A percentile compares a stretch with the other conserved stretches of the same genome.
Conservation (phyloP, 2,797 vertebrate genomes). For the Gymnoscopelus microlampas region DNA sequence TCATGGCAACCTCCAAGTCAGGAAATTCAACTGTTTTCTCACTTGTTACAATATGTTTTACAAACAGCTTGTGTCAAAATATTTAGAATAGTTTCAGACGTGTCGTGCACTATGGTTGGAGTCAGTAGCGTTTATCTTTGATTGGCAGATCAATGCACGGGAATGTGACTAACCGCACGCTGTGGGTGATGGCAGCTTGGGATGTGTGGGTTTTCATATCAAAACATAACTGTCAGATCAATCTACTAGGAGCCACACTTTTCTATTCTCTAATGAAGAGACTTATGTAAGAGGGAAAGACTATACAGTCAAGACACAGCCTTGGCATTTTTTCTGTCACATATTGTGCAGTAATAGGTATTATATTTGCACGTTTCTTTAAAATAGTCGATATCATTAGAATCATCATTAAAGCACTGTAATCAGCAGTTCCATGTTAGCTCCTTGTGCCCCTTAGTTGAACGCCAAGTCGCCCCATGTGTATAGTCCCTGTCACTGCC, state of each 20-base stretch:
- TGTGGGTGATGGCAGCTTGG: slow-evolving; percentile 12
- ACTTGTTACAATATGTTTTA: neutral
- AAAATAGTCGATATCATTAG: too few species aligned
- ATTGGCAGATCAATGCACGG: slow-evolving; percentile 54
- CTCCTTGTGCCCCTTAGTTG: too few species aligned
- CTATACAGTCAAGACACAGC: too few species aligned
- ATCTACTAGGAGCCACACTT: slow-evolving; percentile 20
- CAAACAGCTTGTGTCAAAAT: slow-evolving; percentile 45
- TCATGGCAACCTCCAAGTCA: neutral
- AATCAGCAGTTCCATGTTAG: too few species aligned
- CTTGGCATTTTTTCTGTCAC: too few species aligned
- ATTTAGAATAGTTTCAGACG: slow-evolving; percentile 38
- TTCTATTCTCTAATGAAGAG: too few species aligned
- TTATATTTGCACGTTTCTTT: too few species aligned
- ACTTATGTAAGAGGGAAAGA: too few species aligned
- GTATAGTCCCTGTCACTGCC: too few species aligned
- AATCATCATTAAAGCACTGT: too few species aligned
- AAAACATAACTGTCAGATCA: slow-evolving; percentile 7
- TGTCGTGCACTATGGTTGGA: slow-evolving; percentile 15
- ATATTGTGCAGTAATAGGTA: too few species aligned
- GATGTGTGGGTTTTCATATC: slow-evolving; percentile 25
- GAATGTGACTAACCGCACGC: slow-evolving; percentile 29
- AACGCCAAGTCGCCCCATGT: too few species aligned
- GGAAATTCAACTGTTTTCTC: neutral
- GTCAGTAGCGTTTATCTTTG: slow-evolving; percentile 41